Base-by-base conservation (phyloP, 2,888 invertebrate genomes). In the Emmelina monodactyla region DNA sequence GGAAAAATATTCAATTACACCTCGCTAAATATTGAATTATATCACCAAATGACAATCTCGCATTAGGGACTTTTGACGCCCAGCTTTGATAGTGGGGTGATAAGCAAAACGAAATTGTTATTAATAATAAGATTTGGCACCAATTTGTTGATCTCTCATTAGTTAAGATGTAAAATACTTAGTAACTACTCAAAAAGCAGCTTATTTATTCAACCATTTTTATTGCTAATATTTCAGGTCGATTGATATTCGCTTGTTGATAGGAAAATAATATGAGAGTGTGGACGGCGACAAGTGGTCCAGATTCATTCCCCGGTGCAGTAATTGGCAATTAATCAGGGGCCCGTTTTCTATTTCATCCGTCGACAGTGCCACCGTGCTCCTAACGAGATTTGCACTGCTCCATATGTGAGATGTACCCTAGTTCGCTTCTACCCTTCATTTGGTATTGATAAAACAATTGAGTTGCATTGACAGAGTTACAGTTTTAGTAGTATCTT, bases 1-100 rank as follows among this genome's bases (percentile, higher is more conserved):
- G 79, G 78, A 79, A 79, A 79, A 79, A 79, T 79, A 79, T 79
- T 79, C 78, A 78, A 79, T 79, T 79, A 79, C 73, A 72, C 58
- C 67, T 62, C 62, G 72, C 76, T 72, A 67, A 76, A 76, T 76
- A 79, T 79, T 71, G 72, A 72, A 78, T 79, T 79, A 79, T 78
- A 71, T 73, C 73, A 68, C 75, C 63, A 72, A 75, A 78, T 78
- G 71, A 76, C 72, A 72, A 70, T 72, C 69, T 70, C 62, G 63
- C 67, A 64, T 62, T 55, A 55, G 58, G 62, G 66, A 60, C 51
- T 56, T n/a, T n/a, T n/a, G n/a, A n/a, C n/a, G n/a, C n/a, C n/a
- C n/a, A n/a, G n/a, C n/a, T n/a, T n/a, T n/a, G n/a, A n/a, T n/a
- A n/a, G n/a, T n/a, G n/a, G n/a, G n/a, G n/a, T n/a, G n/a, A n/a